Conservation (phyloP, 2,797 vertebrate species). For the Brotula barbata region DNA sequence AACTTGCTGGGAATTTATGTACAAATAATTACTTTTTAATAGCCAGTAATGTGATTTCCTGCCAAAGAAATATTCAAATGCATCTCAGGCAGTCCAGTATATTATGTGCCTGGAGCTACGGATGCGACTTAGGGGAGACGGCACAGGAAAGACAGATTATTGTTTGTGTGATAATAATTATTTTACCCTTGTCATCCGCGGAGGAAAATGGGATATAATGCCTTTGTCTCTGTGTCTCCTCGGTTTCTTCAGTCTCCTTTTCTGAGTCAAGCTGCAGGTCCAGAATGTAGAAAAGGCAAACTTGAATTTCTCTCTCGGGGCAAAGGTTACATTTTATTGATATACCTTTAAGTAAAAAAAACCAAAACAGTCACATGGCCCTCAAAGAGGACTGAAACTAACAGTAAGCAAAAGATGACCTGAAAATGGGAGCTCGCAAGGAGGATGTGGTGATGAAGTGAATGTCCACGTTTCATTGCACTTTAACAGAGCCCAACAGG, state of each 20-base stretch:
- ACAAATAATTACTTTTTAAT: conserved; percentile 92
- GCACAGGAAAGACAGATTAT: conserved; percentile 80
- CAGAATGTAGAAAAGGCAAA: neutral
- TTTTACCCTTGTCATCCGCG: conserved; percentile 78
- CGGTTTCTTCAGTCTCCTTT: conserved; percentile 39
- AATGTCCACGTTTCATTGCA: no score
- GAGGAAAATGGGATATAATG: conserved; percentile 71
- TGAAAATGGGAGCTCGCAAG: no score
- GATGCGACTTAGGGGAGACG: conserved; percentile 74
- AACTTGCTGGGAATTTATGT: conserved; percentile 85
- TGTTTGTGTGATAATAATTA: conserved; percentile 84
- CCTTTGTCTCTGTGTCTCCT: conserved; percentile 62
- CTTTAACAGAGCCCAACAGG: no score
- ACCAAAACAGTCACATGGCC: no score
- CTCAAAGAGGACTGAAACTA: no score
- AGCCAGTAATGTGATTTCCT: conserved; percentile 86
- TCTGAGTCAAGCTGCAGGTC: conserved; percentile 16
- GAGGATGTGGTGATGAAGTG: no score
- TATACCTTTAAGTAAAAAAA: no score
- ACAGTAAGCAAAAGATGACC: no score
- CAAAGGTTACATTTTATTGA: neutral
- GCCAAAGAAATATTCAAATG: conserved; percentile 89
- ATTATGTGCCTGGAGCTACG: conserved; percentile 84
- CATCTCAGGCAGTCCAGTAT: conserved; percentile 85
- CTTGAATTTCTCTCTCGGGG: conserved; percentile 6